A percentile compares a stretch with the other conserved stretches of the same genome.
phyloP scores from a whole-genome alignment of 1,140 invertebrate genomes.

The Andricus grossulariae region DNA sequence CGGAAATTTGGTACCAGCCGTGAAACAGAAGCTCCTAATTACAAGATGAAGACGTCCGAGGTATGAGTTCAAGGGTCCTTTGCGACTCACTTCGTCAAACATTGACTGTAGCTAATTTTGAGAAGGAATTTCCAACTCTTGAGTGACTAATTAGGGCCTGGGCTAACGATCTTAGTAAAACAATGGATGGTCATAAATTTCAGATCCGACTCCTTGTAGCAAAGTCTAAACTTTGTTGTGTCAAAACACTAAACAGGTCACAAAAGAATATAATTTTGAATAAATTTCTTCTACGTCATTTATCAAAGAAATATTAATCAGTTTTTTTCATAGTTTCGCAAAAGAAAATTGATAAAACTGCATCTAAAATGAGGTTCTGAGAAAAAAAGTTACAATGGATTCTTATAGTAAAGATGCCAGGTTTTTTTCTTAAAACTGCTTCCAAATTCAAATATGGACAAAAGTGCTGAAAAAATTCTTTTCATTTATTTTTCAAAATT shows the following conservation, averaged over 20 bases:
- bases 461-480: too few relatives aligned
- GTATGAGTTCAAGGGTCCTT: constrained; percentile 21
- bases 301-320: too few relatives aligned
- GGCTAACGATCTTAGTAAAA: constrained; percentile 48
- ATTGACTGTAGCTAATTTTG: background rate
- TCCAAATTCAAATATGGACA: too few relatives aligned
- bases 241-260: background rate
- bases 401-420: too few relatives aligned
- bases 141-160: constrained; percentile 42
- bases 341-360: too few relatives aligned
- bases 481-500: too few relatives aligned
- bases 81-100: constrained; percentile 39
- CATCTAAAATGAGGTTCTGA: too few relatives aligned
- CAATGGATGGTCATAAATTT: constrained; percentile 49
- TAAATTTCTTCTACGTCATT: too few relatives aligned
- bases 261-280: background rate
- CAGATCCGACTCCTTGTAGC: background rate
- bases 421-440: too few relatives aligned
- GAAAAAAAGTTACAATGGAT: too few relatives aligned
- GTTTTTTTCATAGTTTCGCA: too few relatives aligned
- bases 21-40: constrained; percentile 48
- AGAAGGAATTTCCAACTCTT: constrained; percentile 11
- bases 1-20: background rate
- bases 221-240: background rate
- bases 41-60: constrained; percentile 48